A percentile compares a stretch with the other conserved stretches of the same genome.
phyloP scores from a whole-genome alignment of 2,797 vertebrate species.

The Poeciliopsis paucimaculata region DNA sequence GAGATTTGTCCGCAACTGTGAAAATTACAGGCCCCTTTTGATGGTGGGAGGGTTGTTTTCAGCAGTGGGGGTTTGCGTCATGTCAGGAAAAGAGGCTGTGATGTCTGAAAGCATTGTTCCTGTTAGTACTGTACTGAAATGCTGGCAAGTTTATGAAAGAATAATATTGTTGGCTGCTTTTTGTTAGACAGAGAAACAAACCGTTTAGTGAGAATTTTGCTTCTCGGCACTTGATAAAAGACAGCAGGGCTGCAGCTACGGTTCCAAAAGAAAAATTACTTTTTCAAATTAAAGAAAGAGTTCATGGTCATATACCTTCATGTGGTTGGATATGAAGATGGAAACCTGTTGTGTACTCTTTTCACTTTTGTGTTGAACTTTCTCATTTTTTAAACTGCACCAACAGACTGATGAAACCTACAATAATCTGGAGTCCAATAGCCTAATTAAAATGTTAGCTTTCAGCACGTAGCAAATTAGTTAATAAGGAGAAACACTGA shows the following conservation, averaged over 20 bases:
- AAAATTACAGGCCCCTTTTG: conserved; percentile 32
- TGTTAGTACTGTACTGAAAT: conserved; percentile 43
- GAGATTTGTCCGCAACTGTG: conserved; percentile 52
- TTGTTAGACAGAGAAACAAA: conserved; percentile 38
- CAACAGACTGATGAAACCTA: not conserved
- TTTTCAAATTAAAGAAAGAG: not conserved
- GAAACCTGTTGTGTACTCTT: not conserved
- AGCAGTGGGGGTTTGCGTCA: conserved; percentile 28
- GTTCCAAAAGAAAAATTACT: not conserved
- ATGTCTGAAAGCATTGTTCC: conserved; percentile 38
- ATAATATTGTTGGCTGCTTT: conserved; percentile 1
- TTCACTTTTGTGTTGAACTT: not conserved
- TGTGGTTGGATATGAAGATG: not conserved
- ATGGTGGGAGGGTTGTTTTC: conserved; percentile 19
- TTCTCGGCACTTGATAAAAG: conserved; percentile 10
- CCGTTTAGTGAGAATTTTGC: conserved; percentile 3
- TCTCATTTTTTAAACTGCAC: not conserved
- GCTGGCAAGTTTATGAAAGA: conserved; percentile 37
- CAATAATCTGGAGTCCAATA: not conserved
- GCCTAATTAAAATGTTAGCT: not conserved
- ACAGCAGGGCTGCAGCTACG: not conserved
- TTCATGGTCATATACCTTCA: not conserved
- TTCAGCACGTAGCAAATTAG: not conserved
- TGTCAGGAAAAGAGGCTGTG: conserved; percentile 34
- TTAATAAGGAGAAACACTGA: not conserved